Base-by-base conservation (phyloP, 1,140 invertebrate species). In the Asobara japonica region DNA sequence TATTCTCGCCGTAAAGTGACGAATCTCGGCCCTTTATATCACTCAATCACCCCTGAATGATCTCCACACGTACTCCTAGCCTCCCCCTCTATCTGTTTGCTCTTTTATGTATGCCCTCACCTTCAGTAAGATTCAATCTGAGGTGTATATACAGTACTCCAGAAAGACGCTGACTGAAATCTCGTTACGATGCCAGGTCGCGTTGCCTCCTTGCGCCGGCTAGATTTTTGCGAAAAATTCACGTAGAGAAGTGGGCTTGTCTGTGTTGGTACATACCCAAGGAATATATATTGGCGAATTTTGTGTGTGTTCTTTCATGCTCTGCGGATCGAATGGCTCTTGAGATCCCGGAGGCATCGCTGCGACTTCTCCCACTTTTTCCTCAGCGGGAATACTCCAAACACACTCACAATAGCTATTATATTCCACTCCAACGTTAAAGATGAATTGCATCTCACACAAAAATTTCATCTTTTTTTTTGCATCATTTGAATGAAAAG, bases 151-250 rank as follows among this genome's bases (percentile, higher is more conserved):
- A 56, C 22, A 18, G 51, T 56, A 56, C 51, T 62, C n/a, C 8
- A 62, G 27, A 62, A 62, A 62, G 60, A 62, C 60, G 60, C 60
- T 62, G 60, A 62, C 60, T 62, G 60, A 62, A 62, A 62, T 62
- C 60, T 62, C 60, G 60, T 62, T 62, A 62, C 29, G 60, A 18
- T 62, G 27, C 29, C 60, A 62, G 60, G 60, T 62, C 60, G 60
- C 60, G 60, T 62, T 62, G 60, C 10, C 11, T 56, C 51, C 11
- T 16, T 7, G 13, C 11, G 11, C n/a, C 16, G 25, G 56, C 25
- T 60, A 29, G 56, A 60, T 62, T 62, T 62, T 31, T 31, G 25
- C 51, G 51, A 56, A 56, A 56, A 56, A 56, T 56, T 56, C 51
- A 56, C 51, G 51, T 51, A 51, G 45, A 51, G 4, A 7, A 51